Conservation (phyloP, 2,797 vertebrate genomes). For the Phyllotis vaccarum region DNA sequence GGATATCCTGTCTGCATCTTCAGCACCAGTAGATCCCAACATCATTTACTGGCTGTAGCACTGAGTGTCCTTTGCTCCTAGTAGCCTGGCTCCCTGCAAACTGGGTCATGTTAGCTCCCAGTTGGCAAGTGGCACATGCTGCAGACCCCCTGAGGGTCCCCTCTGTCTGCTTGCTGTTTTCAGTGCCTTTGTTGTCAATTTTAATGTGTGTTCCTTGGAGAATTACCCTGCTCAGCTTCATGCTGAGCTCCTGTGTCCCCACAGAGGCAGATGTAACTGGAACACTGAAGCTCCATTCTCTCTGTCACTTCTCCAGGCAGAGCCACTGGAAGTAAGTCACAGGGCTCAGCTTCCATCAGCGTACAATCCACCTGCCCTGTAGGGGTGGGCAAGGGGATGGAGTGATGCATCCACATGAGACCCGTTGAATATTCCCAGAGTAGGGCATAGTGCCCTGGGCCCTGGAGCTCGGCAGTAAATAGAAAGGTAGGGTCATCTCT, state of each 20-base stretch:
- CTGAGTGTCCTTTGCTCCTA: not conserved
- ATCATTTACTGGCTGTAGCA: rapidly evolving
- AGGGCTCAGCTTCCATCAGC: rapidly evolving
- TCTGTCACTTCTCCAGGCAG: rapidly evolving
- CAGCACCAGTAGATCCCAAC: not conserved
- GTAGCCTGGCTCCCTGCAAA: not conserved
- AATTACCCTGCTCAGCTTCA: not conserved
- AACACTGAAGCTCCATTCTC: not conserved
- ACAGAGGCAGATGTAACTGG: not conserved
- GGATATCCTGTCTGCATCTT: too few species aligned
- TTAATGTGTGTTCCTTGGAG: not conserved
- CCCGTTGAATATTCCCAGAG: rapidly evolving
- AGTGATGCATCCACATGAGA: not conserved
- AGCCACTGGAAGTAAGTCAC: not conserved
- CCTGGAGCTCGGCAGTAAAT: not conserved
- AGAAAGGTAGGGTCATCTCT: not conserved
- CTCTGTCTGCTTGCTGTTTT: not conserved
- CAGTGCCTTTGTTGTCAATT: not conserved
- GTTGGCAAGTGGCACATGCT: not conserved
- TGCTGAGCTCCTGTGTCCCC: not conserved
- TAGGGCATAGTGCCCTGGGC: too few species aligned
- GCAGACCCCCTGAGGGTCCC: not conserved
- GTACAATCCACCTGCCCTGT: too few species aligned
- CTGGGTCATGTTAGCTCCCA: not conserved
- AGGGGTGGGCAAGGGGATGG: not conserved